These are phyloP conservation scores for Ramphastos sulfuratus DNA, from an alignment of 2,113 vertebrate species.

Conservation along the genomic window DNA sequence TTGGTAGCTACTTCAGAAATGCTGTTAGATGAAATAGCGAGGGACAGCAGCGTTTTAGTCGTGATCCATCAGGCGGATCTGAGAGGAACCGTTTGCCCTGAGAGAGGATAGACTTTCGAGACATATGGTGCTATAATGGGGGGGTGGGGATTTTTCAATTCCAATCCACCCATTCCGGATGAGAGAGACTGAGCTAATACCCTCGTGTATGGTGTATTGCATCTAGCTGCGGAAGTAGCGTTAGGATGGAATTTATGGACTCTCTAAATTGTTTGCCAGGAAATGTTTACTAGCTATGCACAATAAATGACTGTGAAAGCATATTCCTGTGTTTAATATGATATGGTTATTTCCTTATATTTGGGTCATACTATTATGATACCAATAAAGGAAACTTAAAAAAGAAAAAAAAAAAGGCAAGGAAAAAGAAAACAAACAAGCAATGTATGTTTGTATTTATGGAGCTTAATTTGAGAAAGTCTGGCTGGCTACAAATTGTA, in stretches of 20 bases:
- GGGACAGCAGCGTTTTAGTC: conserved; percentile 48
- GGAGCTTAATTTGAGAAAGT: conserved; percentile 37
- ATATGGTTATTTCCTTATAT: conserved; percentile 48
- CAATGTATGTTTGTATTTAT: conserved; percentile 43
- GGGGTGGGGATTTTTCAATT: conserved; percentile 69
- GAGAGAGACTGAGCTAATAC: conserved; percentile 72
- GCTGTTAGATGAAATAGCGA: conserved; percentile 26
- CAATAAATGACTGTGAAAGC: conserved; percentile 68
- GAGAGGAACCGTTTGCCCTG: conserved; percentile 61
- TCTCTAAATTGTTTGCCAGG: conserved; percentile 75
- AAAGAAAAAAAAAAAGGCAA: background rate
- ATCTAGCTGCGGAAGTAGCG: conserved; percentile 71
- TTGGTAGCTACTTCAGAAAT: conserved; percentile 48
- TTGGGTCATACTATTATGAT: conserved; percentile 56
- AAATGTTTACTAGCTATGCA: conserved; percentile 73
- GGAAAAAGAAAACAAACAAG: conserved; percentile 10
- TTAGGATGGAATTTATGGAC: conserved; percentile 74
- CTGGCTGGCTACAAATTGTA: conserved; percentile 49
- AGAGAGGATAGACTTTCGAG: conserved; percentile 72
- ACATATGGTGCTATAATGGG: conserved; percentile 70
- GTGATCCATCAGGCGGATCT: conserved; percentile 62
- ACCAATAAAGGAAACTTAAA: conserved; percentile 56
- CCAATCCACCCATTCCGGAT: conserved; percentile 74
- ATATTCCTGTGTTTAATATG: conserved; percentile 59
- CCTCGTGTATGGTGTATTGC: conserved; percentile 69